Evolutionary conservation across 2,113 vertebrate genomes (phyloP), one percentile per base, ranked within the genome.

Genomic region (Polypterus bichir): DNA sequence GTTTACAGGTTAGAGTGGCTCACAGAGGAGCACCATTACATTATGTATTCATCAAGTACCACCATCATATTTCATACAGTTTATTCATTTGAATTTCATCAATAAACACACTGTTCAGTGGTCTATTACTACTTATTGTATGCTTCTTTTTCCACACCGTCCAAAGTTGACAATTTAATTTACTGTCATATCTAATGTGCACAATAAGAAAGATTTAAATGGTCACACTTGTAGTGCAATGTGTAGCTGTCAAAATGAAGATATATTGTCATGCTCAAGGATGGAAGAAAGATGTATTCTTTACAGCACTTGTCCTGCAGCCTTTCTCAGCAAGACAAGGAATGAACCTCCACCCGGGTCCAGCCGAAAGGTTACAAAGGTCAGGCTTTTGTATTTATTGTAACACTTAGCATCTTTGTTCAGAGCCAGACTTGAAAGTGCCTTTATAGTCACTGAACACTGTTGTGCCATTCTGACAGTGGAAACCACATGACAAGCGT

Each of bases 371-470:
- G 83, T 84, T 82, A 72, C 69, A 68, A 66, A 79, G 80, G 81
- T 85, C 79, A 85, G 63, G 80, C 79, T 86, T 86, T 85, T 86
- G 82, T 86, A 70, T 70, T 27, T 72, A 71, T 69, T 70, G 71
- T 83, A 81, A 82, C 84, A 81, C 83, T 84, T 77, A 71, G 70
- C 74, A 82, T 87, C 88, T 90, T 92, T 91, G 86, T 90, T 78
- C 77, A 65, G 64, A 83, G 83, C 86, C 85, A 86, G 83, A 90
- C 84, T 88, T 86, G 80, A 86, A 84, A 79, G 44, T 70, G 3
- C 68, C 66, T 70, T 81, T 76, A 73, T 78, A 70, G 78, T 71
- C 72, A 68, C 44, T 59, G 71, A 67, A 85, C 79, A 86, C 83
- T 82, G 65, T 48, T 70, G 27, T 60, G 74, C 68, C 69, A 66